Evolutionary conservation across 2,113 vertebrate species (phyloP), one percentile per base, ranked within the genome.

Genomic region (Oreocharis arfaki): DNA sequence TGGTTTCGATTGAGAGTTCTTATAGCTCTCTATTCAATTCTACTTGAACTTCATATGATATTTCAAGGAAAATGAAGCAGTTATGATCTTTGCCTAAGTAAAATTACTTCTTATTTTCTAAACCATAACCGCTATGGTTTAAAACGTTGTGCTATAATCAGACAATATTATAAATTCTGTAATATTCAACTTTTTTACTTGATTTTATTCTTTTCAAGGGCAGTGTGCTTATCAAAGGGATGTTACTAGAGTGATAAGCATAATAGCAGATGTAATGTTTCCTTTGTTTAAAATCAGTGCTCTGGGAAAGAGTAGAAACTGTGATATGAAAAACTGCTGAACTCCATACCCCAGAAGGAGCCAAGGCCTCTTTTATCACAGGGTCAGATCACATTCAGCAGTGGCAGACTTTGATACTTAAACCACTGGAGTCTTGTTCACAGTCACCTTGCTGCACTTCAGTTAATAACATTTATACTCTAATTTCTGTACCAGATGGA

Each of bases 401-500:
- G 50, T 89, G 76, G 39, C 71, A 92, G 90, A 46, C 83, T 93
- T 94, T 90, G 92, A 84, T 89, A 59, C 73, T 95, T 86, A 90
- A 86, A 87, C 86, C 52, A 56, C 61, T 68, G 64, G 67, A 78
- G 56, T 78, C 47, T 86, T 89, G 64, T 86, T 95, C 79, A 14
- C 52, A 86, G 64, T 88, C 79, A 70, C 79, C 42, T 90, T 89
- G 76, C 68, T 64, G 39, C 20, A 35, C 47, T 80, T 74, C 41
- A 37, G 59, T 57, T 90, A 80, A 82, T 35, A 87, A 75, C n/a
- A 23, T 41, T 86, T 87, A 44, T 78, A 56, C 47, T 84, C 33
- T 93, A 11, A 92, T 92, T 93, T 86, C 69, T 95, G n/a, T 95
- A 81, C 39, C 93, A 90, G 89, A 78, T 90, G 84, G 73, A 90